Base-by-base conservation (phyloP, 2,797 vertebrate genomes). In the Anguilla megastoma region DNA sequence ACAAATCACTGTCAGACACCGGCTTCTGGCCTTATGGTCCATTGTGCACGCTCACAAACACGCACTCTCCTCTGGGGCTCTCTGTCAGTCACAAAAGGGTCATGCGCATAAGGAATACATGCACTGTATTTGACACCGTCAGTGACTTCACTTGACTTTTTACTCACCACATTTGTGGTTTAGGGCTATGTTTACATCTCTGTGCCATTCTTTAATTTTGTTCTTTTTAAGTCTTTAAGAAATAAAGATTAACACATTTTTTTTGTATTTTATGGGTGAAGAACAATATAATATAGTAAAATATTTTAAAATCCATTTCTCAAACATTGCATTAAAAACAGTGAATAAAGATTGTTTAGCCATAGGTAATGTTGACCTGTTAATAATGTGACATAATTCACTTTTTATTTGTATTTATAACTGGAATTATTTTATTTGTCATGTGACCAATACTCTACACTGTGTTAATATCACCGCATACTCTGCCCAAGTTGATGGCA, bases 1-100 rank as follows among this genome's bases (percentile, higher is more conserved):
- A 96, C 95, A 96, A 96, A 96, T 96, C 95, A 95, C 95, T 96
- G 96, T 96, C 95, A 96, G 95, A 96, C 95, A 95, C 89, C 96
- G 94, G 94, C 87, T 90, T 88, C 94, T 91, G 93, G 93, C 95
- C 96, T 96, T 94, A 94, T 96, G 95, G 94, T 94, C 93, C 87
- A 86, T 88, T 87, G 87, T 89, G 89, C 90, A 89, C 63, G 88
- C 89, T 82, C 90, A 91, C 86, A 91, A 87, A 89, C 90, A 92
- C 88, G 58, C 63, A 84, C 85, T 76, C 85, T 56, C 88, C 80
- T 87, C 48, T 50, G 80, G 58, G 84, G 56, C 18, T 69, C 58
- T 18, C n/a, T 83, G 79, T 69, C 87, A 82, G 80, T 87, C 87
- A 87, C 21, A 41, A 48, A 45, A 45, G 79, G 80, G 87, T 87